A percentile compares a stretch with the other conserved stretches of the same genome.
Evolutionary conservation across 92 coral and sea anemone genomes (phyloP).

Genomic region (Parazoanthus swiftii): DNA sequence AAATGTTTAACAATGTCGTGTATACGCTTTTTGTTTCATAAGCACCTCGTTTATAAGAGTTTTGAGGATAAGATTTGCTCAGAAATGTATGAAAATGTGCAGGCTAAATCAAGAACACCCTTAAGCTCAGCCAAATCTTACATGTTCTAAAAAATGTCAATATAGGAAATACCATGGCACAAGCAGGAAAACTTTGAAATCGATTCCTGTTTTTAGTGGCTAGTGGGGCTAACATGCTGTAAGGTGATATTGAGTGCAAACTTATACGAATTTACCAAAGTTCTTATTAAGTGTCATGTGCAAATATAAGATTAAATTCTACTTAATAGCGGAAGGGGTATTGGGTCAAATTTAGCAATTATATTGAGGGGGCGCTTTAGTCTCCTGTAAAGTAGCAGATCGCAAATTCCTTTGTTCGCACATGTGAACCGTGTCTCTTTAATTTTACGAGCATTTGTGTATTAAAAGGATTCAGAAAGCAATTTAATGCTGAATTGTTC

Average conservation of each 20-base stretch:
- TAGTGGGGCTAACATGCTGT: background rate
- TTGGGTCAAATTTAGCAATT: constrained; percentile 43
- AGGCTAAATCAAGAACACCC: too few species aligned
- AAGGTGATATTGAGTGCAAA: background rate
- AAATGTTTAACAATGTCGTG: background rate
- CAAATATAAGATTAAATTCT: background rate
- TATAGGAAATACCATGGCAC: background rate
- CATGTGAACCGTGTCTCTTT: constrained; percentile 58
- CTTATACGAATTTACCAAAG: background rate
- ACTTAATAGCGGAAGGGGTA: constrained; percentile 1
- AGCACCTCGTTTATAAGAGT: too few species aligned
- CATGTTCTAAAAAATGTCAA: background rate
- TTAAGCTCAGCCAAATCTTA: too few species aligned
- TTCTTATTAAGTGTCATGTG: background rate
- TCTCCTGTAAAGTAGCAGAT: constrained; percentile 50
- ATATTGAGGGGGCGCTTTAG: constrained; percentile 33
- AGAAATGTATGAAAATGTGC: too few species aligned
- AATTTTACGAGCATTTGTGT: constrained; percentile 54
- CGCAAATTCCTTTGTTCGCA: constrained; percentile 67
- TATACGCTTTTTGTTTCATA: background rate
- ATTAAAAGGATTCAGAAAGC: constrained; percentile 46
- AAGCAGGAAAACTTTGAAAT: background rate
- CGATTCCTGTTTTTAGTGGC: too few species aligned
- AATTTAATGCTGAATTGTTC: constrained; percentile 42
- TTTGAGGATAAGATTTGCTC: too few species aligned